Base-by-base conservation (phyloP, 1,140 invertebrate species). In the Drosophila jambulina region DNA sequence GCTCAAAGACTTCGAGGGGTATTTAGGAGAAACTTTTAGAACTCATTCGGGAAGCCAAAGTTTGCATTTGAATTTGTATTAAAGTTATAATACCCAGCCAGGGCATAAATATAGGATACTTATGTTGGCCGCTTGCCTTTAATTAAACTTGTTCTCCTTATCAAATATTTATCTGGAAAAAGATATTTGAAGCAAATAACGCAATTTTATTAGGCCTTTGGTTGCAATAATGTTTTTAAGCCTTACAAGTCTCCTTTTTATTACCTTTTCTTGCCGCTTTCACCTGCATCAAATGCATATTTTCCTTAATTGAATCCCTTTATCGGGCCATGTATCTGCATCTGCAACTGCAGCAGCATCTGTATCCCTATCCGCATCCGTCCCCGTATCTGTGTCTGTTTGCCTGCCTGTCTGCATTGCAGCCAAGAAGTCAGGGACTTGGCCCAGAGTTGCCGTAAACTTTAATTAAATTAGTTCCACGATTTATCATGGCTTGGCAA, bases 381-480 rank as follows among this genome's bases (percentile, higher is more conserved):
- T 43, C 38, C 42, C 38, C 27, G 57, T 42, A 25, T 34, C n/a
- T 62, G 38, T 27, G 27, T 62, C 40, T 36, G 63, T 19, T 40
- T 29, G 53, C 34, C 40, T 56, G 36, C 32, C 54, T 40, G 38
- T 51, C 54, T 43, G 68, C 36, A 38, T 43, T 59, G 72, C 64
- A 63, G 65, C 71, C 48, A 62, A 60, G 59, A 62, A 61, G 27
- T 29, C 43, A 61, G 42, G 29, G 17, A 38, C 45, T 63, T 65
- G 46, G 57, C 21, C 43, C 32, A 32, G 72, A 74, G 62, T 63
- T 80, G 84, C 68, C 78, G 84, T 87, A 87, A 90, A 88, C 63
- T 88, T 88, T 88, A 88, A 88, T 88, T 88, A 88, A 88, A 88
- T 88, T 88, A 88, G 84, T 90, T 76, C 80, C 57, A 71, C 85